Evolutionary conservation across 2,888 invertebrate species (phyloP), one percentile per base, ranked within the genome.

Genomic region (Schizotus pectinicornis): DNA sequence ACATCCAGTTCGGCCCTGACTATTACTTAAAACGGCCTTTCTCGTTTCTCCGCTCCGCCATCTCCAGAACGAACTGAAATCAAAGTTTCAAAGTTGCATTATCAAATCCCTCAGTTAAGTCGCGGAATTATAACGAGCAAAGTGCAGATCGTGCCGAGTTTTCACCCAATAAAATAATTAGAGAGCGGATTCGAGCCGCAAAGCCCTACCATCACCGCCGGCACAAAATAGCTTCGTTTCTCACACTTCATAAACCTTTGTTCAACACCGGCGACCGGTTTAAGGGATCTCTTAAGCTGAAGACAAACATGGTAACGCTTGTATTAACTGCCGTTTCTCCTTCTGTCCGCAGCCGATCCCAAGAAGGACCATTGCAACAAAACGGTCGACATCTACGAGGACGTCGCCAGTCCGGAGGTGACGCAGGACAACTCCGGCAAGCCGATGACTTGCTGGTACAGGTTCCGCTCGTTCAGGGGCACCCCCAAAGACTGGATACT

Each of bases 341-440:
- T 41, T 48, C 36, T 54, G 12, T 9, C 51, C 78, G 1, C 78
- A 81, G 82, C 84, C 78, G 88, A 88, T 70, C 84, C 85, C 53
- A 89, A 88, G 77, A 86, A 91, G 70, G 94, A 93, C 81, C 92
- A 94, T 77, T 95, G 95, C 82, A 95, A 95, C 82, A 94, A 94
- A 81, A 95, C 95, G 7, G 94, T 95, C 68, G 94, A 94, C 75
- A 92, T 95, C 65, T 94, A 94, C 80, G 94, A 95, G 76, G 94
- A 94, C 75, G 92, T 95, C 42, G 89, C 92, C 12, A 93, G 92
- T 63, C 95, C 95, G 30, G 90, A 92, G 66, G 89, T 95, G 77
- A 92, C 89, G 36, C 82, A 88, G 34, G 88, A 89, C 66, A 94
- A 91, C 78, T 87, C 89, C 73, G 94, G 94, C 5, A 87, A 91